Percentiles rank a stretch among this genome's conserved stretches.
Conservation (phyloP, 2,888 invertebrate species). For the Lasioglossum marginatum region DNA sequence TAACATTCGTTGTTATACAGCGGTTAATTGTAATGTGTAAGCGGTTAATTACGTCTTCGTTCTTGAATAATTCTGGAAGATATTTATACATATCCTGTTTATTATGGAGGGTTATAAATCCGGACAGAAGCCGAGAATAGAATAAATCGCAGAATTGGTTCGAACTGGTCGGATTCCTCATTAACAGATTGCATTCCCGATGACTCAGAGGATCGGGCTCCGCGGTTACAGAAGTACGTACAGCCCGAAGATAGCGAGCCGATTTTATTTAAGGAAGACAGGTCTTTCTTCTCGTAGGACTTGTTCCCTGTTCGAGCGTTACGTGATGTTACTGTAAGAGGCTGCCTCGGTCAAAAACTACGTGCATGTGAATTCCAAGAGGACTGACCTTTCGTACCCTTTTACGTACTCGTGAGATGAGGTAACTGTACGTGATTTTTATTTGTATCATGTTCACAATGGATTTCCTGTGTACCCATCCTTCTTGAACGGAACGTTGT, state of each 20-base stretch:
- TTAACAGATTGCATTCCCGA: constrained; percentile 37
- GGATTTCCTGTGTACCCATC: constrained; percentile 34
- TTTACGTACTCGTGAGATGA: constrained; percentile 47
- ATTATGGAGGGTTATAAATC: background rate
- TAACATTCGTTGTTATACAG: too few relatives aligned
- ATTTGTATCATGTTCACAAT: constrained; percentile 53
- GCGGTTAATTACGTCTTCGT: too few relatives aligned
- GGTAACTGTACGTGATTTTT: constrained; percentile 59
- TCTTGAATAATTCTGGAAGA: too few relatives aligned
- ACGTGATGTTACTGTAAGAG: constrained; percentile 53
- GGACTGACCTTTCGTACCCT: constrained; percentile 59
- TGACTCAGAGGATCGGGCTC: constrained; percentile 43
- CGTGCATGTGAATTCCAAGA: constrained; percentile 48
- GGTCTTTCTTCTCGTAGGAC: constrained; percentile 51
- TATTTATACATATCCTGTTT: too few relatives aligned
- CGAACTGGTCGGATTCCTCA: constrained; percentile 26
- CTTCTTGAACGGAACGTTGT: constrained; percentile 16
- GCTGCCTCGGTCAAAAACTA: constrained; percentile 40
- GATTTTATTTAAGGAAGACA: constrained; percentile 57
- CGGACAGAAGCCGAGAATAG: background rate
- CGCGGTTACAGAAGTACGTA: constrained; percentile 18
- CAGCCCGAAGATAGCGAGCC: constrained; percentile 42
- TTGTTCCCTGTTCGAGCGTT: constrained; percentile 42
- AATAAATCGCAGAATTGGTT: background rate
- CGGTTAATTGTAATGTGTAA: too few relatives aligned